These are phyloP conservation scores for Knipowitschia caucasica DNA, from an alignment of 2,797 vertebrate species.

Conservation along the genomic window DNA sequence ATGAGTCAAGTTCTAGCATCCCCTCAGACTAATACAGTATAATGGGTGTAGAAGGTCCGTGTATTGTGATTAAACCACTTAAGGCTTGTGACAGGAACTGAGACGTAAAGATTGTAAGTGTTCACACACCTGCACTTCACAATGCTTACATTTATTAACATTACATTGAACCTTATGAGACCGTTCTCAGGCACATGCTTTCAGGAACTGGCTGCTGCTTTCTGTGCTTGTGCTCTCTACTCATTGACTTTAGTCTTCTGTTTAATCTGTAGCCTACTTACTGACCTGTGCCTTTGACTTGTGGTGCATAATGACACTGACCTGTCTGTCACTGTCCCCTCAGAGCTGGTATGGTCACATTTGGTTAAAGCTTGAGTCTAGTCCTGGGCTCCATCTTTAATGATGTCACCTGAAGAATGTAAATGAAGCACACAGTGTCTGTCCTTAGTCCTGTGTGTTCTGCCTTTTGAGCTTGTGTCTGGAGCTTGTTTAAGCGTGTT, in stretches of 20 bases:
- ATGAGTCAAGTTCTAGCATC: slow-evolving; percentile 9
- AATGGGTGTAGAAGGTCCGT: not conserved
- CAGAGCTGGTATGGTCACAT: slow-evolving; percentile 19
- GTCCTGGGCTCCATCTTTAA: slow-evolving; percentile 5
- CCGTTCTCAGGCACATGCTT: slow-evolving; percentile 15
- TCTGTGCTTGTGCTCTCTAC: slow-evolving; percentile 19
- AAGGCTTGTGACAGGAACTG: not conserved
- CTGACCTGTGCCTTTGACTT: slow-evolving; percentile 3
- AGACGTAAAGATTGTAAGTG: not conserved
- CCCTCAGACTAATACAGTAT: not conserved
- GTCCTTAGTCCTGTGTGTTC: slow-evolving; percentile 2
- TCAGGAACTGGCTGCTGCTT: slow-evolving; percentile 14
- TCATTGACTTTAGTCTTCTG: slow-evolving; percentile 5
- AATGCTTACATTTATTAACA: not conserved
- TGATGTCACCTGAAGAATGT: not conserved
- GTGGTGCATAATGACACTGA: slow-evolving; percentile 10
- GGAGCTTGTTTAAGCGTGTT: not conserved
- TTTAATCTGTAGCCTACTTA: not conserved
- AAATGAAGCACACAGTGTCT: not conserved
- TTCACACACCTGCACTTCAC: not conserved
- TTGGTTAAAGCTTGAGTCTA: slow-evolving; percentile 6
- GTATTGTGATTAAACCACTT: not conserved
- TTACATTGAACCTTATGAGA: slow-evolving; percentile 1
- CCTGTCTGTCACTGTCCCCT: not conserved
- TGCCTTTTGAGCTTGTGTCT: slow-evolving; percentile 4